Conservation (phyloP, 2,888 invertebrate species). For the Ellobium chinense region DNA sequence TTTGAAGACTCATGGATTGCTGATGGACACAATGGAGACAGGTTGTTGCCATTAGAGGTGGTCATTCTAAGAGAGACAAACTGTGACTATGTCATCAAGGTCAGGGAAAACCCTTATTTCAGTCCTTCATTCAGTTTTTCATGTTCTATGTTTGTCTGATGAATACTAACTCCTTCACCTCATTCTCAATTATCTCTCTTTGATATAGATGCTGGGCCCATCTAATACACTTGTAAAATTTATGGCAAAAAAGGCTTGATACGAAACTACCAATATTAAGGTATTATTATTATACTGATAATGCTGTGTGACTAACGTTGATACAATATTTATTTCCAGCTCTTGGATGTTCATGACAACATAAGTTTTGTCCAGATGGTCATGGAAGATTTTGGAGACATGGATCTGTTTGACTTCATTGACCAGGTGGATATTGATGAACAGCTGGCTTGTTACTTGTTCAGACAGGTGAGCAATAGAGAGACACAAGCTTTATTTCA, state of each 20-base stretch:
- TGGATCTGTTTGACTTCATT: slow-evolving; percentile 89
- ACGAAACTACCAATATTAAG: too few relatives aligned
- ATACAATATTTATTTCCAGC: too few relatives aligned
- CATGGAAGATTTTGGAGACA: slow-evolving; percentile 88
- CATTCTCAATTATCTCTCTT: too few relatives aligned
- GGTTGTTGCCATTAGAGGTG: slow-evolving; percentile 84
- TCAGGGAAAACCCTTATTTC: too few relatives aligned
- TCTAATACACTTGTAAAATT: too few relatives aligned
- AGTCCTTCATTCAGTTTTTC: too few relatives aligned
- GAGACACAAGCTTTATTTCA: neutral
- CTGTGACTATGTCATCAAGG: slow-evolving; percentile 85
- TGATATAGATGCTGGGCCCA: too few relatives aligned
- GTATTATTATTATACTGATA: too few relatives aligned
- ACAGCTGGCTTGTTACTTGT: slow-evolving; percentile 85
- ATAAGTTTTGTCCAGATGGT: slow-evolving; percentile 86
- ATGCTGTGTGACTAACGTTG: too few relatives aligned
- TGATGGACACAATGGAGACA: slow-evolving; percentile 76
- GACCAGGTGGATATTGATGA: slow-evolving; percentile 86
- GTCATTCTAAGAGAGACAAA: slow-evolving; percentile 84
- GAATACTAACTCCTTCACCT: too few relatives aligned
- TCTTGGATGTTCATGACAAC: slow-evolving; percentile 86
- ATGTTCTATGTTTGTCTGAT: too few relatives aligned
- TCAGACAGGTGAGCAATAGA: slow-evolving; percentile 84
- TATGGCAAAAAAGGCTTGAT: too few relatives aligned
- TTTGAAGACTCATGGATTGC: slow-evolving; percentile 84